Base-by-base conservation (phyloP, 2,888 invertebrate species). In the Hydriomena furcata region DNA sequence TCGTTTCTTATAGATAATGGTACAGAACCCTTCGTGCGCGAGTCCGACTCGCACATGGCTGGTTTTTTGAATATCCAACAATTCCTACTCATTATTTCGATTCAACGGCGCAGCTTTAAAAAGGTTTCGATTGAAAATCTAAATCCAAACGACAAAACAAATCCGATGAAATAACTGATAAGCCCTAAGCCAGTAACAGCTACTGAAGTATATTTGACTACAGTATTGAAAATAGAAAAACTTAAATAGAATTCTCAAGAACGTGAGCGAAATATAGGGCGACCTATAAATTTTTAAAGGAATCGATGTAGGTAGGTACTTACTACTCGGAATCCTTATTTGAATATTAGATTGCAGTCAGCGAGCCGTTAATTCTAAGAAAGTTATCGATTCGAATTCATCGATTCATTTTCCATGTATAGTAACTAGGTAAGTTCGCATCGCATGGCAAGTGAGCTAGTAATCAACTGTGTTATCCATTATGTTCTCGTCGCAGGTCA, bases 301-400 rank as follows among this genome's bases (percentile, higher is more conserved):
- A 56, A 67, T 69, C 60, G 54, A 64, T 64, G 44, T 11, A 23
- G 8, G 6, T 11, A 11, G 12, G 1, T 7, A 6, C 5, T 12
- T 7, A n/a, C 7, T 66, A 56, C 58, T 32, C 45, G 47, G 63
- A 74, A 70, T 65, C 56, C 37, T 40, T 55, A 57, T 70, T 70
- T 80, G 68, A 80, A 80, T 81, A 79, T 73, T 79, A 63, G 60
- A 81, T 76, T 65, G 73, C 66, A 73, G n/a, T n/a, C 70, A 52
- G 61, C 58, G 48, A 41, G 49, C 38, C 41, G 37, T 36, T 65
- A 62, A 61, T 79, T 77, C 73, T 51, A 24, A 65, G 76, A 69
- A 79, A 52, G 63, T 52, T 61, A 73, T 73, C 68, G 73, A 76
- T 75, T 68, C 59, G 55, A 65, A 64, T 70, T 52, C 45, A 75